A percentile compares a stretch with the other conserved stretches of the same genome.
These are phyloP conservation scores for Ophion ellenae DNA, from an alignment of 2,888 invertebrate species.

Conservation along the genomic window DNA sequence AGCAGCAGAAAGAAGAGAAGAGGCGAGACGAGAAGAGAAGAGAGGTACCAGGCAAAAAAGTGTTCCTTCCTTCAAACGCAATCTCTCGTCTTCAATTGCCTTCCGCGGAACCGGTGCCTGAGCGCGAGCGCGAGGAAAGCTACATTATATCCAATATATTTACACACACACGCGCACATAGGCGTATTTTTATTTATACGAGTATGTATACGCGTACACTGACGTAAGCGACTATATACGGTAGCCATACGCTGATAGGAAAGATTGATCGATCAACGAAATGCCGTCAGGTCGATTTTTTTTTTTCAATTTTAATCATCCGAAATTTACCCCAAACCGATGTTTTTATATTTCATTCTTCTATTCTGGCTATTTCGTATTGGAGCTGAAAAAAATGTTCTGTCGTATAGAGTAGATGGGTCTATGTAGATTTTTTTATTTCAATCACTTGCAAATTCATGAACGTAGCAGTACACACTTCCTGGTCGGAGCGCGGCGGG, in stretches of 20 bases:
- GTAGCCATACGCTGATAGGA: background rate
- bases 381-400: no score
- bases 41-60: conserved; percentile 60
- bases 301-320: no score
- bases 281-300: no score
- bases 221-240: background rate
- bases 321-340: no score
- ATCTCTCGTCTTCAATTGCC: conserved; percentile 74
- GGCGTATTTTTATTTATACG: conserved; percentile 2
- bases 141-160: background rate
- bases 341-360: no score
- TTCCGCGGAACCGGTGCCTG: conserved; percentile 68
- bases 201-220: background rate
- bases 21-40: conserved; percentile 11
- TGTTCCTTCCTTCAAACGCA: conserved; percentile 71
- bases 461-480: no score
- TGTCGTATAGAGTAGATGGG: no score
- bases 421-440: no score
- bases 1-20: conserved; percentile 1
- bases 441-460: no score
- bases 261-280: no score
- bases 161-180: background rate
- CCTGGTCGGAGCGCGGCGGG: no score
- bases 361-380: no score
- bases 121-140: conserved; percentile 15